phyloP scores from a whole-genome alignment of 2,888 invertebrate species.

The Anorthoa munda region DNA sequence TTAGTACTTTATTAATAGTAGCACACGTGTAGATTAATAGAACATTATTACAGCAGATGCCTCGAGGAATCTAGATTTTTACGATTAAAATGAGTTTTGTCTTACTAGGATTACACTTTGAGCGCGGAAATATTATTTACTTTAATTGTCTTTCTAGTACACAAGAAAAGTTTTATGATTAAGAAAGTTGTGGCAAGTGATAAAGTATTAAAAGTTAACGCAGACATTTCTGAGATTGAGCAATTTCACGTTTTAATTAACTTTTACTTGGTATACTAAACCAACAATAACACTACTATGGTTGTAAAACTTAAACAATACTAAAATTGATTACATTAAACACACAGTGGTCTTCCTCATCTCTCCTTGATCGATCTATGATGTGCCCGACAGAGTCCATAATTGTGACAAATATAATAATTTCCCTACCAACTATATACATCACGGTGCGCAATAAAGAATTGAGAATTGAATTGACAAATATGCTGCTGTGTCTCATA shows the following conservation, averaged over 20 bases:
- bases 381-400: too few relatives aligned
- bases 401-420: too few relatives aligned
- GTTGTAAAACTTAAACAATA: too few relatives aligned
- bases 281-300: too few relatives aligned
- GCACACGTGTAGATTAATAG: constrained; percentile 26
- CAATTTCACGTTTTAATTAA: neutral
- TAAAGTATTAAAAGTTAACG: constrained; percentile 10
- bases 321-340: too few relatives aligned
- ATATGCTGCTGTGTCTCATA: too few relatives aligned
- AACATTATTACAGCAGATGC: constrained; percentile 19
- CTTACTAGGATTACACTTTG: neutral
- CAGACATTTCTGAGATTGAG: neutral
- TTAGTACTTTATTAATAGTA: constrained; percentile 36
- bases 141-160: neutral
- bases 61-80: constrained; percentile 28
- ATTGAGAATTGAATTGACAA: too few relatives aligned
- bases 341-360: too few relatives aligned
- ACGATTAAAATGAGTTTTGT: neutral
- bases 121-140: neutral
- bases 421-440: too few relatives aligned
- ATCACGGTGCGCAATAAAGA: too few relatives aligned
- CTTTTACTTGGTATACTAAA: neutral
- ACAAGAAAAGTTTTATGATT: neutral
- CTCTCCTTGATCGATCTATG: too few relatives aligned
- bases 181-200: constrained; percentile 5